These are phyloP conservation scores for Tenualosa ilisha DNA, from an alignment of 2,797 vertebrate species.

Conservation along the genomic window DNA sequence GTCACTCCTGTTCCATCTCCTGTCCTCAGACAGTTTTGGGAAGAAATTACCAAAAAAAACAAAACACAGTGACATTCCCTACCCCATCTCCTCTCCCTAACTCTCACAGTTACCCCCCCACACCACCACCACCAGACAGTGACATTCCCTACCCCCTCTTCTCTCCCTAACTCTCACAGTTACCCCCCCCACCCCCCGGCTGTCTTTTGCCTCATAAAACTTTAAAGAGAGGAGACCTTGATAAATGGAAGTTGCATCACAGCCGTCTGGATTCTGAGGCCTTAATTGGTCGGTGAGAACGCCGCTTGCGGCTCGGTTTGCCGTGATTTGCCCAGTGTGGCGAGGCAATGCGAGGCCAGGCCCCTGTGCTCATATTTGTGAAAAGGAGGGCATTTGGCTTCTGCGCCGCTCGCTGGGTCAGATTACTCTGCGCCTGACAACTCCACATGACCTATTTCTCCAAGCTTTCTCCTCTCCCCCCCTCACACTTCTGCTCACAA, in stretches of 20 bases:
- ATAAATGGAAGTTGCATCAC: not conserved
- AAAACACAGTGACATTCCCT: no score
- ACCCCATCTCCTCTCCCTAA: not conserved
- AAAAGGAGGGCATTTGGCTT: not conserved
- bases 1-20: no score
- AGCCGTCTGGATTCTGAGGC: not conserved
- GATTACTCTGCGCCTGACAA: not conserved
- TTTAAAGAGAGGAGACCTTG: not conserved
- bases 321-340: not conserved
- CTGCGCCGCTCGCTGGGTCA: not conserved
- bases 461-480: not conserved
- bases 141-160: no score
- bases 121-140: no score
- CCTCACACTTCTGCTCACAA: no score
- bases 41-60: no score
- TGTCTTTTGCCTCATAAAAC: not conserved
- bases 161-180: not conserved
- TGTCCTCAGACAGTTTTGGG: no score
- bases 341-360: not conserved
- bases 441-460: constrained; percentile 4
- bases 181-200: not conserved
- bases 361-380: not conserved
- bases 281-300: not conserved
- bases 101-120: not conserved
- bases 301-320: not conserved